Evolutionary conservation across 2,113 vertebrate genomes (phyloP).

Genomic region (Emydocephalus ijimae): DNA sequence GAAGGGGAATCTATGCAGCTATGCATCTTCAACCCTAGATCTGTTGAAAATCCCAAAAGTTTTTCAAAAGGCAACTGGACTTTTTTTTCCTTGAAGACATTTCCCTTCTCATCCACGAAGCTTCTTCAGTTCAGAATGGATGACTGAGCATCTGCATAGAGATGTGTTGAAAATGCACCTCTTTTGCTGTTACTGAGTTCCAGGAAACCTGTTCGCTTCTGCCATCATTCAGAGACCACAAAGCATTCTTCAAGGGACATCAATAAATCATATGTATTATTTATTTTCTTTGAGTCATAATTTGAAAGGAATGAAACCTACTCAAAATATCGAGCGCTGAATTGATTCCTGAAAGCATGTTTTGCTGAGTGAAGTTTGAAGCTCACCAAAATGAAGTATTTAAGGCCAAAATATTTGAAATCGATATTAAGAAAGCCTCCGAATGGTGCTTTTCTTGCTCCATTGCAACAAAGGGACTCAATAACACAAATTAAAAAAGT

Average conservation of each 20-base stretch:
- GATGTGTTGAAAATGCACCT: background rate
- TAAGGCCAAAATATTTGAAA: conserved; percentile 57
- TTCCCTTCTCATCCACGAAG: background rate
- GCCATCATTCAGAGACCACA: background rate
- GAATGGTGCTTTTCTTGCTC: conserved; percentile 34
- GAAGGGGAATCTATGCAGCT: background rate
- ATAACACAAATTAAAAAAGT: conserved; percentile 34
- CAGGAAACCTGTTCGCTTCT: background rate
- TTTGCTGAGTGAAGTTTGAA: conserved; percentile 59
- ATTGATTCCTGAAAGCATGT: conserved; percentile 64
- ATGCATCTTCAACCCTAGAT: background rate
- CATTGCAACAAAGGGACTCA: conserved; percentile 30
- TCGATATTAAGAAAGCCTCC: conserved; percentile 60
- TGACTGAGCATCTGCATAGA: background rate
- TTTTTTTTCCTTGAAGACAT: background rate
- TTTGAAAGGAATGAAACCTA: conserved; percentile 57
- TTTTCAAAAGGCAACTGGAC: too few relatives aligned
- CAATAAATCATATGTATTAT: conserved; percentile 56
- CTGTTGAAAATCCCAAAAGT: background rate
- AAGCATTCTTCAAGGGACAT: conserved; percentile 53
- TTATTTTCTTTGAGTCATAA: conserved; percentile 61
- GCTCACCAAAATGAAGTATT: conserved; percentile 59
- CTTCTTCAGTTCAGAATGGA: background rate
- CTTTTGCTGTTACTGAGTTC: background rate
- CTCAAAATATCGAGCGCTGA: conserved; percentile 39